Conservation (phyloP, 2,888 invertebrate species). For the Apotomis betuletana region DNA sequence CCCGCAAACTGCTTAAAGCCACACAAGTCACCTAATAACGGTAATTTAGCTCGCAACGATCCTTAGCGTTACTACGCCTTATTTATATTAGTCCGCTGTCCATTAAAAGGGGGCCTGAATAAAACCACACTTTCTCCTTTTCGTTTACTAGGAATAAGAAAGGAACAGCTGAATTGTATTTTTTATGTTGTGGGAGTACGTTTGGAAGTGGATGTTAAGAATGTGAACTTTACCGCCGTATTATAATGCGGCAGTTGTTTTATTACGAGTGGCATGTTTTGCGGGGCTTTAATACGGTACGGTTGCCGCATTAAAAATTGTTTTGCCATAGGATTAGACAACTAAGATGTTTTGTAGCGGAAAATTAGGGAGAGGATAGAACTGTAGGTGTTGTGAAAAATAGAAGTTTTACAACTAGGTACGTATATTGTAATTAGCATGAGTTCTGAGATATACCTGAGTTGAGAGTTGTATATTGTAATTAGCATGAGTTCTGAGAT, state of each 20-base stretch:
- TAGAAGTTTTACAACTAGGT: too few species aligned
- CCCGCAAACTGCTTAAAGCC: conserved; percentile 35
- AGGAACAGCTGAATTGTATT: neutral
- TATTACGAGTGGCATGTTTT: neutral
- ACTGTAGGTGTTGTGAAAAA: too few species aligned
- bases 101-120: neutral
- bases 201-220: neutral
- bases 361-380: too few species aligned
- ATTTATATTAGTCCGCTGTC: conserved; percentile 23
- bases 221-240: conserved; percentile 4
- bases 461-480: too few species aligned
- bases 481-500: too few species aligned
- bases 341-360: too few species aligned
- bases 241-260: neutral
- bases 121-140: neutral
- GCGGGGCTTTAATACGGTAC: neutral
- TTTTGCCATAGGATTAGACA: too few species aligned
- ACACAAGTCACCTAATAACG: conserved; percentile 40
- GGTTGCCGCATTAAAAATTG: too few species aligned
- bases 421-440: too few species aligned
- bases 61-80: conserved; percentile 12
- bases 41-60: conserved; percentile 35
- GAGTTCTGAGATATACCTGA: too few species aligned
- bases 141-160: neutral
- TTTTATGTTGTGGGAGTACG: neutral